A percentile compares a stretch with the other conserved stretches of the same genome.
phyloP scores from a whole-genome alignment of 1,140 invertebrate genomes.

The Magallana gigas region DNA sequence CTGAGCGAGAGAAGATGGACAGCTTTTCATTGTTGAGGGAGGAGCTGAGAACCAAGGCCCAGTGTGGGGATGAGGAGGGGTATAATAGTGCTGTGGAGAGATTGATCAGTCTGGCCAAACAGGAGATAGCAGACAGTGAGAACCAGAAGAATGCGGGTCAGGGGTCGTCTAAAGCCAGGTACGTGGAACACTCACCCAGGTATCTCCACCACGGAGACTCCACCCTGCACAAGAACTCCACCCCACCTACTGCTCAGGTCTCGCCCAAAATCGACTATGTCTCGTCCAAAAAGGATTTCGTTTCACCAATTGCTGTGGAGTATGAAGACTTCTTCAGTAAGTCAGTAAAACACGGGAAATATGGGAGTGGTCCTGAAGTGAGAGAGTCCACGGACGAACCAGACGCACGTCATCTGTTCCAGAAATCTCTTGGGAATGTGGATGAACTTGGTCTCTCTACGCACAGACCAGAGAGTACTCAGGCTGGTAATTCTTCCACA shows the following conservation, averaged over 20 bases:
- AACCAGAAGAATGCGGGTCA: slow-evolving; percentile 5
- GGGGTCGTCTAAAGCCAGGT: background rate
- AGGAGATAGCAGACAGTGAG: slow-evolving; percentile 51
- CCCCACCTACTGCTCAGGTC: background rate
- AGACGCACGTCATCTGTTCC: slow-evolving; percentile 55
- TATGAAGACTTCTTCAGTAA: slow-evolving; percentile 41
- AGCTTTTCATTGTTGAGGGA: slow-evolving; percentile 15
- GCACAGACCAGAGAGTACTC: slow-evolving; percentile 58
- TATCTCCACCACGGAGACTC: background rate
- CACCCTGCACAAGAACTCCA: background rate
- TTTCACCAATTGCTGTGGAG: background rate
- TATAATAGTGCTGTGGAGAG: slow-evolving; percentile 51
- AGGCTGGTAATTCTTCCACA: background rate
- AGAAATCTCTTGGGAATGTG: slow-evolving; percentile 53
- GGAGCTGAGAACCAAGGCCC: background rate
- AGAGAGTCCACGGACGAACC: slow-evolving; percentile 39
- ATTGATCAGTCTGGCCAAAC: slow-evolving; percentile 51
- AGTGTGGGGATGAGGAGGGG: slow-evolving; percentile 39
- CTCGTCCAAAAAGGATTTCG: background rate
- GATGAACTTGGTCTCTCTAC: slow-evolving; percentile 64
- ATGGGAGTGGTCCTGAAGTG: background rate
- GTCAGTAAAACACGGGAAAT: background rate
- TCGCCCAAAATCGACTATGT: background rate
- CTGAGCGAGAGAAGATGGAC: background rate
- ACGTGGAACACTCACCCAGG: background rate